Evolutionary conservation across 2,113 vertebrate genomes (phyloP), one percentile per base, ranked within the genome.

Genomic region (Leucoraja erinaceus): DNA sequence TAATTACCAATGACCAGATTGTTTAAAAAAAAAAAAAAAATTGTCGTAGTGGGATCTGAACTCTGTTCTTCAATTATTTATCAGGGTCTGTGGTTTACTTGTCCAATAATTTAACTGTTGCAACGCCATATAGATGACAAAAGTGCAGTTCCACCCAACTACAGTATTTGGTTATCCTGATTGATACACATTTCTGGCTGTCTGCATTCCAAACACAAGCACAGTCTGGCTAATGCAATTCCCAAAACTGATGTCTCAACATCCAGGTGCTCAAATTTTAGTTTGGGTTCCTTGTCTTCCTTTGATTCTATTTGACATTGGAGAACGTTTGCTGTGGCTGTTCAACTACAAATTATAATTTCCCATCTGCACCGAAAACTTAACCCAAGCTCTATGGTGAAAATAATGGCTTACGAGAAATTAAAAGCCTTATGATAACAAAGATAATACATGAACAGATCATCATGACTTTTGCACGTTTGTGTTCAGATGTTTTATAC

Each of bases 381-480:
- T 28, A 54, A 91, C 38, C 10, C 2, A 54, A 90, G 18, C 66
- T 70, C 66, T 90, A 31, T 70, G 14, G 33, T 47, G 20, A 90
- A 90, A 90, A 90, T 70, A 72, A 91, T 54, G 33, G 68, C 61
- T 90, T 16, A 68, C 68, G 38, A 79, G 14, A 90, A 33, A 68
- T 66, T 63, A 68, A 90, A 47, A 90, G 11, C n/a, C n/a, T 63
- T 90, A 63, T 90, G 68, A 70, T 72, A 11, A 54, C 31, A 91
- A 91, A 91, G 90, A 47, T 72, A 91, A 74, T 91, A 47, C 70
- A 91, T 28, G 90, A 88, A 25, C 61, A 33, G n/a, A 91, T 91
- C 25, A 10, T 72, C 90, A 47, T 47, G 70, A 72, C 66, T 47
- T 38, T 91, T 72, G 47, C 25, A 28, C 66, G 28, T 91, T 91